Evolutionary conservation across 2,113 vertebrate genomes (phyloP).

Genomic region (Pluvialis apricaria): DNA sequence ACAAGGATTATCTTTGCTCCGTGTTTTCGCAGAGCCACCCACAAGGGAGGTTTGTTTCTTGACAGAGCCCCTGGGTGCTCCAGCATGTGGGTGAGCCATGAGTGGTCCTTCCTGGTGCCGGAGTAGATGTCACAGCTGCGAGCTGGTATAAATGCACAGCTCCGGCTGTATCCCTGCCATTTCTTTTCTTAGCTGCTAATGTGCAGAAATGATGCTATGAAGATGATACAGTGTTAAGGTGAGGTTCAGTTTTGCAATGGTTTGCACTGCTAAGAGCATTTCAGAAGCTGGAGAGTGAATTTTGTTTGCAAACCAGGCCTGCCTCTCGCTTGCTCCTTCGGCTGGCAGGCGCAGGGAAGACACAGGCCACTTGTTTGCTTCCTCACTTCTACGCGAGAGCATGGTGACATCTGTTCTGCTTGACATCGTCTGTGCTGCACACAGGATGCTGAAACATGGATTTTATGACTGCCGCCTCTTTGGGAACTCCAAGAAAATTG

Average conservation of each 20-base stretch:
- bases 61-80: not conserved
- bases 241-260: not conserved
- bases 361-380: not conserved
- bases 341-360: not conserved
- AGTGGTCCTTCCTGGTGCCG: not conserved
- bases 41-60: not conserved
- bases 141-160: not conserved
- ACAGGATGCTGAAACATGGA: not conserved
- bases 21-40: not conserved
- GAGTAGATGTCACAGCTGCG: not conserved
- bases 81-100: not conserved
- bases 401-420: not conserved
- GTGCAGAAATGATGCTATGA: not conserved
- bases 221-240: fast-evolving
- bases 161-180: not conserved
- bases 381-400: fast-evolving
- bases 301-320: not conserved
- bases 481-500: slow-evolving; percentile 3
- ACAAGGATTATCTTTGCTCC: not conserved
- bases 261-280: not conserved
- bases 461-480: not conserved
- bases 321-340: not conserved
- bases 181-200: not conserved
- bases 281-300: not conserved
- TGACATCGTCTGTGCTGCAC: not conserved